Percentiles rank a stretch among this genome's conserved stretches.
Evolutionary conservation across 2,888 invertebrate species (phyloP).

Genomic region (Oxycera nigricornis): DNA sequence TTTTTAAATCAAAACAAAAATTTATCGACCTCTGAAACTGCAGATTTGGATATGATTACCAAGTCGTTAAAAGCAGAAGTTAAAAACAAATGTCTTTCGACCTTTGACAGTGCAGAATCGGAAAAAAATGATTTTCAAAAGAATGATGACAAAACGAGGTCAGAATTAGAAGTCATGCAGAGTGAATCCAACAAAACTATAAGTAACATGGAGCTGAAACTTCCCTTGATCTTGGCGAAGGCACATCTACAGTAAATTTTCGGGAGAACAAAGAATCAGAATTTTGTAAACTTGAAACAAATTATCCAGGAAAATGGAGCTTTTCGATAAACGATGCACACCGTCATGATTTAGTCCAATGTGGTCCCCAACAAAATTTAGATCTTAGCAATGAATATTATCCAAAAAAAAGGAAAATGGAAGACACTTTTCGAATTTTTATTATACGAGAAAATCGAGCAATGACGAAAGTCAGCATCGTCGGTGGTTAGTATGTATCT

Average conservation of each 20-base stretch:
- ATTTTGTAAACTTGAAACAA: background rate
- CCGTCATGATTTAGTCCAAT: constrained; percentile 1
- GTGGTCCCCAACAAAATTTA: constrained; percentile 11
- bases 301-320: background rate
- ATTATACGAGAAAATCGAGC: background rate
- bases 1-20: too few relatives aligned
- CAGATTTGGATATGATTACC: too few relatives aligned
- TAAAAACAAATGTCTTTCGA: too few relatives aligned
- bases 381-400: constrained; percentile 9
- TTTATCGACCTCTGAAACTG: too few relatives aligned
- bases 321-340: constrained; percentile 1
- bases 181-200: background rate
- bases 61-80: too few relatives aligned
- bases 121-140: too few relatives aligned
- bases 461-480: background rate
- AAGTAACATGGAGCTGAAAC: background rate
- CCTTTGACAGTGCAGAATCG: too few relatives aligned
- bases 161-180: background rate
- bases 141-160: too few relatives aligned
- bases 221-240: background rate
- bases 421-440: background rate
- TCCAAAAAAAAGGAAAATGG: constrained; percentile 2
- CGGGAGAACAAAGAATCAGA: background rate
- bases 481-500: too few relatives aligned
- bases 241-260: background rate